Evolutionary conservation across 1,140 invertebrate genomes (phyloP).

Genomic region (Chironomus striatipennis): DNA sequence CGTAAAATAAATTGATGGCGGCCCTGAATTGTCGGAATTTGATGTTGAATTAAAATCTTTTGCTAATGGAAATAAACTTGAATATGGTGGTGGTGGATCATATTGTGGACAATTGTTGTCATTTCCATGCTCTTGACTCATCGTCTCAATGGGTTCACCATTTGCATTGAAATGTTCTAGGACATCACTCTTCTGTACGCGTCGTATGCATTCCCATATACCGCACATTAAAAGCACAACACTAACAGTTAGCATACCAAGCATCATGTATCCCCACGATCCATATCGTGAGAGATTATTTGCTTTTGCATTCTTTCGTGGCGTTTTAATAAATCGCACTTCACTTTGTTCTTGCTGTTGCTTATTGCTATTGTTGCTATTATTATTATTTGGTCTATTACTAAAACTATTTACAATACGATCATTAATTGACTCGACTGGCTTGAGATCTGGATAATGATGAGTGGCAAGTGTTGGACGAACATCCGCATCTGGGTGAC

Average conservation of each 20-base stretch:
- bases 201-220: slow-evolving; percentile 42
- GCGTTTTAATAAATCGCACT: slow-evolving; percentile 28
- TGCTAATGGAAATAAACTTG: slow-evolving; percentile 39
- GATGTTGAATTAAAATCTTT: slow-evolving; percentile 31
- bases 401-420: slow-evolving; percentile 27
- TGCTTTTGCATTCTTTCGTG: slow-evolving; percentile 36
- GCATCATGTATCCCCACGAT: slow-evolving; percentile 54
- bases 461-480: slow-evolving; percentile 22
- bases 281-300: slow-evolving; percentile 50
- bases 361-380: slow-evolving; percentile 25
- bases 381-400: slow-evolving; percentile 27
- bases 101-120: slow-evolving; percentile 26
- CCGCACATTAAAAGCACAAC: slow-evolving; percentile 54
- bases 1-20: neutral
- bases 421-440: slow-evolving; percentile 20
- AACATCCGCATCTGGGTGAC: neutral
- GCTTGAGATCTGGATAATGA: slow-evolving; percentile 21
- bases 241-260: slow-evolving; percentile 54
- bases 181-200: neutral
- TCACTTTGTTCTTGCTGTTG: slow-evolving; percentile 24
- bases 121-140: slow-evolving; percentile 38
- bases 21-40: neutral
- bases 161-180: slow-evolving; percentile 14
- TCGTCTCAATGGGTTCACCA: slow-evolving; percentile 24
- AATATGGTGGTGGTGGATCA: slow-evolving; percentile 39